Conservation (phyloP, 2,888 invertebrate genomes). For the Halictus ligatus region DNA sequence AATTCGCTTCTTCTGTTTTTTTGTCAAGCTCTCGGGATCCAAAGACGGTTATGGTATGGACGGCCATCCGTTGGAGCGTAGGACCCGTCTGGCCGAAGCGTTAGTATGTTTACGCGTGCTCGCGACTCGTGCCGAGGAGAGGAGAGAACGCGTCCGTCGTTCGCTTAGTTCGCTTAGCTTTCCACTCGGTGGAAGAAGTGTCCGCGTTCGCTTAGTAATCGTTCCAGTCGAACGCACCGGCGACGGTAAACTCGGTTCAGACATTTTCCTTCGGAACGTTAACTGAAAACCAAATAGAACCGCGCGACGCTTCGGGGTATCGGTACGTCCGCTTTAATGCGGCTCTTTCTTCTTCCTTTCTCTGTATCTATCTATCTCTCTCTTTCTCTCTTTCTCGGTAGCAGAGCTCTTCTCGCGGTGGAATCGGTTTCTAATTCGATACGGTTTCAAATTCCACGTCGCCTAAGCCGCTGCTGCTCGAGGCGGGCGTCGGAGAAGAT, state of each 20-base stretch:
- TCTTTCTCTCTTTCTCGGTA: not conserved
- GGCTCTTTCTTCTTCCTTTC: not conserved
- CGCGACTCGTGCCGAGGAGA: not conserved
- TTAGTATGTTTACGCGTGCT: not conserved
- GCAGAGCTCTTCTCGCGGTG: not conserved
- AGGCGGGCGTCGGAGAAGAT: not conserved
- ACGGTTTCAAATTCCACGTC: not conserved
- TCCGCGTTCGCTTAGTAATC: constrained; percentile 66
- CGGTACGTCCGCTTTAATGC: not conserved
- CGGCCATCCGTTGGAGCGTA: not conserved
- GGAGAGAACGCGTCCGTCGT: not conserved
- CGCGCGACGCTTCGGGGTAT: not conserved
- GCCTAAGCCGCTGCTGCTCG: not conserved
- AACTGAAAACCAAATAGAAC: not conserved
- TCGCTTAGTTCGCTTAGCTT: not conserved
- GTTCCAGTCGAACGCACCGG: constrained; percentile 67
- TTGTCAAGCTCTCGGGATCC: not conserved
- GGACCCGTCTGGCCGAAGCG: not conserved
- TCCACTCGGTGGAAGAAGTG: constrained; percentile 21
- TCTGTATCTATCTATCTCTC: no score
- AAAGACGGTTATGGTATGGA: not conserved
- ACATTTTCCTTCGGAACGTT: not conserved
- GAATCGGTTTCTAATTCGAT: not conserved
- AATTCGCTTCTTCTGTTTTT: no score
- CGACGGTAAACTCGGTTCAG: not conserved